Conservation (phyloP, 2,888 invertebrate genomes). For the Hypolimnas misippus region DNA sequence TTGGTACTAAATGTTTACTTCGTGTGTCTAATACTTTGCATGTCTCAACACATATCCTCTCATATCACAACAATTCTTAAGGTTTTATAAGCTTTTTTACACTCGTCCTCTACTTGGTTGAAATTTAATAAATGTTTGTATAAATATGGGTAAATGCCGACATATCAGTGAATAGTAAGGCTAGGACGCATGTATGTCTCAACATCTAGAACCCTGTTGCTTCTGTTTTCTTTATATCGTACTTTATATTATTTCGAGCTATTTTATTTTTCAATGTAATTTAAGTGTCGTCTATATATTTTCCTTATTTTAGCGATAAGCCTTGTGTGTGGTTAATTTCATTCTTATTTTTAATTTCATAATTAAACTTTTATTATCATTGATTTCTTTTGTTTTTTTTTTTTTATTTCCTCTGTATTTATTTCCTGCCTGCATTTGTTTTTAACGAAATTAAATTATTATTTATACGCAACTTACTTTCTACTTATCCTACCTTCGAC, state of each 20-base stretch:
- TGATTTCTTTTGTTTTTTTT: constrained; percentile 76
- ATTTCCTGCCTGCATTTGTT: constrained; percentile 56
- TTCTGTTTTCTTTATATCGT: constrained; percentile 45
- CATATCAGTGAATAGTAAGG: constrained; percentile 76
- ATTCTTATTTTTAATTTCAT: constrained; percentile 82
- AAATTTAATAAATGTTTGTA: constrained; percentile 3
- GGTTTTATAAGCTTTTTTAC: constrained; percentile 64
- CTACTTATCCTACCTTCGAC: constrained; percentile 50
- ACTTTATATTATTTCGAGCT: constrained; percentile 35
- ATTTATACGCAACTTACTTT: constrained; percentile 51
- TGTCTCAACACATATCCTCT: constrained; percentile 65
- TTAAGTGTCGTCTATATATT: constrained; percentile 64
- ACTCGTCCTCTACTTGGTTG: constrained; percentile 51
- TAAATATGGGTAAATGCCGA: constrained; percentile 56
- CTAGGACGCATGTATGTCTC: constrained; percentile 63
- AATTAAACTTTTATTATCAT: constrained; percentile 83
- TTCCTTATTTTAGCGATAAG: constrained; percentile 77
- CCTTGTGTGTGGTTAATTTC: constrained; percentile 83
- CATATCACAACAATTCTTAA: constrained; percentile 64
- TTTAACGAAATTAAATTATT: constrained; percentile 49
- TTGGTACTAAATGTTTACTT: constrained; percentile 31
- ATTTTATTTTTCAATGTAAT: constrained; percentile 57
- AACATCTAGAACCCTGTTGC: constrained; percentile 43
- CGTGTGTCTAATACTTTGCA: constrained; percentile 24
- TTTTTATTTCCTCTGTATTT: constrained; percentile 66